Percentiles rank a stretch among this genome's conserved stretches.
Conservation (phyloP, 1,140 invertebrate genomes). For the Drosophila saltans region DNA sequence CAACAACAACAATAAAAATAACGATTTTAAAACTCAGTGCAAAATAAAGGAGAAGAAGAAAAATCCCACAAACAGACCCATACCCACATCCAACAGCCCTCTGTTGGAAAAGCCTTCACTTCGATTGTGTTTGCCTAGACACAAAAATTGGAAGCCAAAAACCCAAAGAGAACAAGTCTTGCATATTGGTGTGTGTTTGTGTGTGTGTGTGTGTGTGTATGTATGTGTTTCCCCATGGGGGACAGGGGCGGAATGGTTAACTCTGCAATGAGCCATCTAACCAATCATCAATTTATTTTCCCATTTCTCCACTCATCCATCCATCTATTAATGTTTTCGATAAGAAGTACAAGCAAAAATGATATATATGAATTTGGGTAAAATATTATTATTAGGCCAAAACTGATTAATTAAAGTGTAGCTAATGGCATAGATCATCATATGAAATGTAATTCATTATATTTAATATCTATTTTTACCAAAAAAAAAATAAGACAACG, state of each 20-base stretch:
- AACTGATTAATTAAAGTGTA: constrained; percentile 7
- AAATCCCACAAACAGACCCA: not conserved
- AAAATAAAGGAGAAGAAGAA: constrained; percentile 53
- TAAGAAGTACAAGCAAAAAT: constrained; percentile 6
- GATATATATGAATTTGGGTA: constrained; percentile 6
- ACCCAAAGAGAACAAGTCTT: not conserved
- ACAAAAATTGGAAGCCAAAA: not conserved
- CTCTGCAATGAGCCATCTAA: not conserved
- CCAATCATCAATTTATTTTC: not conserved
- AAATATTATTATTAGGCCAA: not conserved
- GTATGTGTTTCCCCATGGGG: not conserved
- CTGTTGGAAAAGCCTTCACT: constrained; percentile 23
- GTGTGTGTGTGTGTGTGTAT: not conserved
- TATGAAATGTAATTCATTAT: not conserved
- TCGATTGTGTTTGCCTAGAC: constrained; percentile 34
- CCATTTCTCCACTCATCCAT: not conserved
- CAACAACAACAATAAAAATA: constrained; percentile 32
- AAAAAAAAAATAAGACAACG: not conserved
- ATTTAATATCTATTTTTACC: no score
- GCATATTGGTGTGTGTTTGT: not conserved
- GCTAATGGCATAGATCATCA: not conserved
- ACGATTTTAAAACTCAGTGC: constrained; percentile 37
- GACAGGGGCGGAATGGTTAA: not conserved
- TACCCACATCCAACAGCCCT: not conserved
- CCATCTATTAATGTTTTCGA: constrained; percentile 14